Evolutionary conservation across 2,888 invertebrate genomes (phyloP).

Genomic region (Candidula unifasciata): DNA sequence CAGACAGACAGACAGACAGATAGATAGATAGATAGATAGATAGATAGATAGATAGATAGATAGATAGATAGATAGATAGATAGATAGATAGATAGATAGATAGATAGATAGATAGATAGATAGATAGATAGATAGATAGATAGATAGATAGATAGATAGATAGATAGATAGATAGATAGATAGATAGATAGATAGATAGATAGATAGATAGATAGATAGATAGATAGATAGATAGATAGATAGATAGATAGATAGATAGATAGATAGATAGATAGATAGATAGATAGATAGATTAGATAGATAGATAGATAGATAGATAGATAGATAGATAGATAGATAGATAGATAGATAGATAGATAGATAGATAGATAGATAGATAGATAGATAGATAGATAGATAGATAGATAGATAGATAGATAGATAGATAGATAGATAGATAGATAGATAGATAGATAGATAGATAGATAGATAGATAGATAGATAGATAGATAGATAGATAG

Average conservation of each 20-base stretch:
- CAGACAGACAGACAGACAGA: too few relatives aligned
- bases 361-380: not conserved
- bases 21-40: too few relatives aligned
- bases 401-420: slow-evolving; percentile 29
- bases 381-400: slow-evolving; percentile 20
- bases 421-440: slow-evolving; percentile 13
- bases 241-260: not conserved
- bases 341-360: not conserved
- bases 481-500: slow-evolving; percentile 13
- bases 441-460: slow-evolving; percentile 19
- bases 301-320: not conserved
- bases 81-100: not conserved
- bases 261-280: slow-evolving; percentile 12
- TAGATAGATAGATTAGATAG: slow-evolving; percentile 13
- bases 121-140: slow-evolving; percentile 2
- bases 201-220: slow-evolving; percentile 25
- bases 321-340: slow-evolving; percentile 8
- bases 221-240: slow-evolving; percentile 19
- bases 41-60: too few relatives aligned
- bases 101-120: slow-evolving; percentile 8
- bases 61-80: not conserved
- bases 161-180: not conserved
- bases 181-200: not conserved
- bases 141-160: not conserved
- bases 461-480: slow-evolving; percentile 19